These are phyloP conservation scores for Triplophysa yarkandensis DNA, from an alignment of 2,797 vertebrate species.

Conservation along the genomic window DNA sequence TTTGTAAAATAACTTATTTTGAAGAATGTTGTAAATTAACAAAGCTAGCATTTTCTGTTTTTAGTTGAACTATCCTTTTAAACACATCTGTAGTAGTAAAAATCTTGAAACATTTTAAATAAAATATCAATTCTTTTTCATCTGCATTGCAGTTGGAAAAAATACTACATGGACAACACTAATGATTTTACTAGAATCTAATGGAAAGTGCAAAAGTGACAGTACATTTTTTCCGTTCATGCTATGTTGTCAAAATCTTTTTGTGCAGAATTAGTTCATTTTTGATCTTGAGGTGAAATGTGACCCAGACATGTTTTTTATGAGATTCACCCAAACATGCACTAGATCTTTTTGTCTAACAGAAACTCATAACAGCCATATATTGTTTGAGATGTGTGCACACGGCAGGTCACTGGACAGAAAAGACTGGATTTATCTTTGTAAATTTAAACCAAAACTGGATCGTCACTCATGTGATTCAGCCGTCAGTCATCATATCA, in stretches of 20 bases:
- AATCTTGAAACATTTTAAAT: neutral
- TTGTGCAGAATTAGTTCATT: neutral
- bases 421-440: neutral
- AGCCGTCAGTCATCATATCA: slow-evolving; percentile 48
- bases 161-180: too few species aligned
- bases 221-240: too few species aligned
- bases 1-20: too few species aligned
- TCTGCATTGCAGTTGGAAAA: neutral
- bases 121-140: neutral
- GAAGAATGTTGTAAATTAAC: too few species aligned
- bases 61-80: too few species aligned
- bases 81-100: too few species aligned
- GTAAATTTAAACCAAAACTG: slow-evolving; percentile 22
- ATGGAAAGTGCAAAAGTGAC: too few species aligned
- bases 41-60: too few species aligned
- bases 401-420: neutral
- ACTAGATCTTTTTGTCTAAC: neutral
- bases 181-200: too few species aligned
- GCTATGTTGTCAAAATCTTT: neutral
- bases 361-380: slow-evolving; percentile 9
- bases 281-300: neutral
- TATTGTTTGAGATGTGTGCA: neutral
- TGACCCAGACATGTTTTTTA: neutral
- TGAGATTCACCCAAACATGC: slow-evolving; percentile 1
- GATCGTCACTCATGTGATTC: slow-evolving; percentile 13